phyloP scores from a whole-genome alignment of 2,113 vertebrate genomes.

The Pholis gunnellus region DNA sequence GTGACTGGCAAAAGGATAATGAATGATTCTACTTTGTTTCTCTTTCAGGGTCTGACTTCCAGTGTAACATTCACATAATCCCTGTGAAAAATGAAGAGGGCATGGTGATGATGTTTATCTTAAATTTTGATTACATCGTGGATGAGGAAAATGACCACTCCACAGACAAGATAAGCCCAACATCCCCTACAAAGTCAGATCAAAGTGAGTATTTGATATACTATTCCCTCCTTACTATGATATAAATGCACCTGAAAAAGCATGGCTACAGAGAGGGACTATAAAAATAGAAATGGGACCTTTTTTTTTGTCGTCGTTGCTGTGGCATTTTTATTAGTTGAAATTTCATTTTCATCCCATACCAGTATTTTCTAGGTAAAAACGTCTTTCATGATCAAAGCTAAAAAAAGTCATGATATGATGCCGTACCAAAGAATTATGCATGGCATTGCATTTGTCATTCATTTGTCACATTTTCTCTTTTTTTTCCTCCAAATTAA shows the following conservation, averaged over 20 bases:
- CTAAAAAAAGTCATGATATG: not conserved
- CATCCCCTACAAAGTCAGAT: conserved; percentile 91
- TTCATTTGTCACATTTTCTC: not conserved
- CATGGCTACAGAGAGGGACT: not conserved
- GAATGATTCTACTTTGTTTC: conserved; percentile 32
- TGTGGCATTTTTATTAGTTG: not conserved
- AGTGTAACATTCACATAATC: conserved; percentile 95
- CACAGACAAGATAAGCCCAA: conserved; percentile 90
- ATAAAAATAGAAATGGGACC: not conserved
- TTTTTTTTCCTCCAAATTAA: not conserved
- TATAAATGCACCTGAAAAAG: not conserved
- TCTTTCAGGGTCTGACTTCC: conserved; percentile 92
- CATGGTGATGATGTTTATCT: conserved; percentile 98
- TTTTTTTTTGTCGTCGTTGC: not conserved
- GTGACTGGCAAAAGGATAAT: not conserved
- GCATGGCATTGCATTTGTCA: not conserved
- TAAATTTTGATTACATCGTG: conserved; percentile 93
- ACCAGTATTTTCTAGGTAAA: not conserved
- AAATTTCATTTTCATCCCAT: not conserved
- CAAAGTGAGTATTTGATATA: conserved; percentile 88
- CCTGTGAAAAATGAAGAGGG: conserved; percentile 99
- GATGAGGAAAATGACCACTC: conserved; percentile 89
- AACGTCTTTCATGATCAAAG: not conserved
- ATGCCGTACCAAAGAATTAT: not conserved
- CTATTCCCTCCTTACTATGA: not conserved